These are phyloP conservation scores for Malurus splendens DNA, from an alignment of 2,797 vertebrate genomes.

Conservation along the genomic window DNA sequence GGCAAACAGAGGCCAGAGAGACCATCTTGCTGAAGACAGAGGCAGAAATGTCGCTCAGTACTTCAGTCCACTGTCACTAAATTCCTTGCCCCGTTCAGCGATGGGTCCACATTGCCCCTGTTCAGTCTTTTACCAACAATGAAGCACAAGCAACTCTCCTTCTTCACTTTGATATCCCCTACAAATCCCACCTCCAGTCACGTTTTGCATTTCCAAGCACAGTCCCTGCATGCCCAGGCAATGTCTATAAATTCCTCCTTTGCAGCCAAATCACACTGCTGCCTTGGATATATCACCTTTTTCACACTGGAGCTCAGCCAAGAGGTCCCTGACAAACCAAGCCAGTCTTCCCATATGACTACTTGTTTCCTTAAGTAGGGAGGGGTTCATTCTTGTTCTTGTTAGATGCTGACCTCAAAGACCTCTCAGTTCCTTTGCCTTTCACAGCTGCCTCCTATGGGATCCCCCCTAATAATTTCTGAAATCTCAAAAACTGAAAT, in stretches of 20 bases:
- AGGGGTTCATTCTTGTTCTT: not conserved
- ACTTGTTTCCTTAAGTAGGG: not conserved
- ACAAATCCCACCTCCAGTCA: not conserved
- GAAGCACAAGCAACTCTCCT: not conserved
- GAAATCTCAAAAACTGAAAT: not conserved
- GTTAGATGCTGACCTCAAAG: not conserved
- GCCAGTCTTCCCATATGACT: not conserved
- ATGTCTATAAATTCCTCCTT: not conserved
- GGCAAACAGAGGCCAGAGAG: not conserved
- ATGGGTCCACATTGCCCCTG: not conserved
- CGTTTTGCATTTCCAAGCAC: not conserved
- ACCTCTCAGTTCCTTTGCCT: not conserved
- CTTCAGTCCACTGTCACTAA: not conserved
- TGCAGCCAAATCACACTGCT: not conserved
- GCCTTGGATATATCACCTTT: not conserved
- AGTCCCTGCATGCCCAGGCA: not conserved
- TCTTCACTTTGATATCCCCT: not conserved
- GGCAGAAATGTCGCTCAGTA: not conserved
- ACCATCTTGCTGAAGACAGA: not conserved
- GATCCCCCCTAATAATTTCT: not conserved
- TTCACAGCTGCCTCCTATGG: not conserved
- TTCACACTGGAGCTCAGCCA: not conserved
- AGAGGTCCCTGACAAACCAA: not conserved
- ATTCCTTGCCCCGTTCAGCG: not conserved
- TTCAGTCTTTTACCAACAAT: not conserved